Percentiles rank a stretch among this genome's conserved stretches.
phyloP scores from a whole-genome alignment of 2,113 vertebrate genomes.

The Tachysurus fulvidraco region DNA sequence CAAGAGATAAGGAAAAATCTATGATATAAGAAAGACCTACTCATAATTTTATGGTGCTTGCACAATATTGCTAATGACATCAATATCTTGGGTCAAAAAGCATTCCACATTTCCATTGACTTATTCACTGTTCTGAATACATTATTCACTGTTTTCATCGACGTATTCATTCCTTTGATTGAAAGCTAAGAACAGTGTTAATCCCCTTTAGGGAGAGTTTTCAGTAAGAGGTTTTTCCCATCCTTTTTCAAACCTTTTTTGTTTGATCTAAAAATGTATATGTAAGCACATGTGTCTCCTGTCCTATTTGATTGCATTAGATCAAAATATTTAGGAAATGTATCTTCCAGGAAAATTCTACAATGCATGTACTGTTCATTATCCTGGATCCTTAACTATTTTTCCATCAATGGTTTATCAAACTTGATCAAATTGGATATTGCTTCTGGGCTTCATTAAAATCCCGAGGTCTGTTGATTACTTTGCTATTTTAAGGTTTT shows the following conservation, averaged over 20 bases:
- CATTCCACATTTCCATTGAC: slow-evolving; percentile 60
- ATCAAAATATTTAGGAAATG: neutral
- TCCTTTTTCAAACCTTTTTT: slow-evolving; percentile 37
- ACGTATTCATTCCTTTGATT: slow-evolving; percentile 65
- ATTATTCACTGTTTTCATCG: slow-evolving; percentile 42
- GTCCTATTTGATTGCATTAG: neutral
- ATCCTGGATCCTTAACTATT: neutral
- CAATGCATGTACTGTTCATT: slow-evolving; percentile 7
- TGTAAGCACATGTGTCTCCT: neutral
- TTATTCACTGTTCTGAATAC: neutral
- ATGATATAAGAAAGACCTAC: slow-evolving; percentile 42
- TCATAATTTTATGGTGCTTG: slow-evolving; percentile 47
- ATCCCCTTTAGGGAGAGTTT: slow-evolving; percentile 63
- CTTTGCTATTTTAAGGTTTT: slow-evolving; percentile 8
- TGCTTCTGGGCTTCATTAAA: slow-evolving; percentile 18
- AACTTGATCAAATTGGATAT: slow-evolving; percentile 17
- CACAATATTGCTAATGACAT: slow-evolving; percentile 65
- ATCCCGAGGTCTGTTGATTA: slow-evolving; percentile 13
- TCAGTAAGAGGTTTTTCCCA: slow-evolving; percentile 49
- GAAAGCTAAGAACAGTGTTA: slow-evolving; percentile 73
- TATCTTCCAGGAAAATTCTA: neutral
- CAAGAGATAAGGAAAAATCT: slow-evolving; percentile 51
- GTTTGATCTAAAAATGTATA: slow-evolving; percentile 38
- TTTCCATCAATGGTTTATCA: slow-evolving; percentile 5
- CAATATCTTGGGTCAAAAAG: slow-evolving; percentile 65